Base-by-base conservation (phyloP, 2,888 invertebrate species). In the Tenthredo scrophulariae region DNA sequence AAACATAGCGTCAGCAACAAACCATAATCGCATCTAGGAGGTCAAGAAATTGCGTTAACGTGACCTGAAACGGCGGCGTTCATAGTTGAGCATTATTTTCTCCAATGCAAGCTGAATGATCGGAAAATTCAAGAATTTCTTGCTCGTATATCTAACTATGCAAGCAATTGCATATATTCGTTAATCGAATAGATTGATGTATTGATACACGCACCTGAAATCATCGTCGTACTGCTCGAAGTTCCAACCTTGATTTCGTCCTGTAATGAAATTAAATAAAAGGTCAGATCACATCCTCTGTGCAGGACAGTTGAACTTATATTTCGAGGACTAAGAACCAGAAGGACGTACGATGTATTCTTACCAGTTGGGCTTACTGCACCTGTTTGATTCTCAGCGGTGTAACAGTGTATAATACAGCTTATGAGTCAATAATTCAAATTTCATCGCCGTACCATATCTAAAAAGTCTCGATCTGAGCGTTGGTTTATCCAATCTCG, bases 11-110 rank as follows among this genome's bases (percentile, higher is more conserved):
- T 74, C 72, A 74, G 72, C 72, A 43, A 74, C 10, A 43, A 40
- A 74, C 43, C 10, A 74, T 43, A 43, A 74, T 40, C 22, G n/a
- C 40, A 43, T 74, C 43, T 43, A 74, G 18, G 22, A 43, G 40
- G 72, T 74, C 72, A 74, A 74, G 43, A 74, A 43, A 43, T 74
- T 74, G 43, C 72, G 43, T 15, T 74, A 74, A 74, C 22, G n/a
- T 10, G 43, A 74, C 22, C 43, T 74, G 43, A n/a, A 18, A 22
- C 37, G 15, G 43, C 43, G 26, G 0, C 40, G 72, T 22, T n/a
- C 4, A 62, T 22, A 26, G 13, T 62, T 13, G 10, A 62, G 62
- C 22, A 3, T 26, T 26, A 26, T 26, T 26, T 62, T 26, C 26
- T 54, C 10, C 13, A 62, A 62, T 22, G 62, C 22, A 26, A 22